A percentile compares a stretch with the other conserved stretches of the same genome.
Evolutionary conservation across 2,888 invertebrate genomes (phyloP).

Genomic region (Campoletis raptor): DNA sequence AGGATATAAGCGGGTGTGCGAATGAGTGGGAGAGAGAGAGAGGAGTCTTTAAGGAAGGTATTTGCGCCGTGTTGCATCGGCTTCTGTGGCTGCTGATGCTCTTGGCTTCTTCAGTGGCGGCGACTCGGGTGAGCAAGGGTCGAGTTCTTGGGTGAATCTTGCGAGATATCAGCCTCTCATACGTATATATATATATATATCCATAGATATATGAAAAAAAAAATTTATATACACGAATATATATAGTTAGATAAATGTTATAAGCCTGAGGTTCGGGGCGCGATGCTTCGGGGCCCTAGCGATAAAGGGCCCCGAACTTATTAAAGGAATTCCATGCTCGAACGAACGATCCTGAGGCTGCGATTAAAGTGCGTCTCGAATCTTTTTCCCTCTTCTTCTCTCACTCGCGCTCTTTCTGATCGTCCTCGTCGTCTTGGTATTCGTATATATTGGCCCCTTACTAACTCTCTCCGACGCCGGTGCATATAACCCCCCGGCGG

Average conservation of each 20-base stretch:
- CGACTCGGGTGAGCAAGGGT: slow-evolving; percentile 63
- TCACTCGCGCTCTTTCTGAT: neutral
- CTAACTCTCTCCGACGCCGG: slow-evolving; percentile 29
- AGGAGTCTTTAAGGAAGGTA: slow-evolving; percentile 64
- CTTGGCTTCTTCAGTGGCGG: slow-evolving; percentile 66
- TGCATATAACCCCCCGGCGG: slow-evolving; percentile 62
- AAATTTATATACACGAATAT: neutral
- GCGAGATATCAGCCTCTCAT: slow-evolving; percentile 69
- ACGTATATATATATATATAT: neutral
- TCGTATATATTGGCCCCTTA: slow-evolving; percentile 30
- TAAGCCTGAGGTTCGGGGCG: slow-evolving; percentile 33
- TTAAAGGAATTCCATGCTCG: slow-evolving; percentile 69
- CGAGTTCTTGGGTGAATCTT: slow-evolving; percentile 61
- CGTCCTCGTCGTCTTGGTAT: slow-evolving; percentile 41
- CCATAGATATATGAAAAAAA: neutral
- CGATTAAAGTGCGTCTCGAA: slow-evolving; percentile 63
- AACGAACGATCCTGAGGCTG: slow-evolving; percentile 60
- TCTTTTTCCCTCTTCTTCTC: slow-evolving; percentile 2
- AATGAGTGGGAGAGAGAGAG: slow-evolving; percentile 40
- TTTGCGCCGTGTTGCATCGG: slow-evolving; percentile 66
- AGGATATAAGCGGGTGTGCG: slow-evolving; percentile 58
- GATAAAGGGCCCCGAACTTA: slow-evolving; percentile 70
- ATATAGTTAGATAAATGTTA: neutral
- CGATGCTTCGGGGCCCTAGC: slow-evolving; percentile 58
- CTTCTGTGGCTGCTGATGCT: slow-evolving; percentile 57